Conservation (phyloP, 2,113 vertebrate species). For the Dipodomys stephensi region DNA sequence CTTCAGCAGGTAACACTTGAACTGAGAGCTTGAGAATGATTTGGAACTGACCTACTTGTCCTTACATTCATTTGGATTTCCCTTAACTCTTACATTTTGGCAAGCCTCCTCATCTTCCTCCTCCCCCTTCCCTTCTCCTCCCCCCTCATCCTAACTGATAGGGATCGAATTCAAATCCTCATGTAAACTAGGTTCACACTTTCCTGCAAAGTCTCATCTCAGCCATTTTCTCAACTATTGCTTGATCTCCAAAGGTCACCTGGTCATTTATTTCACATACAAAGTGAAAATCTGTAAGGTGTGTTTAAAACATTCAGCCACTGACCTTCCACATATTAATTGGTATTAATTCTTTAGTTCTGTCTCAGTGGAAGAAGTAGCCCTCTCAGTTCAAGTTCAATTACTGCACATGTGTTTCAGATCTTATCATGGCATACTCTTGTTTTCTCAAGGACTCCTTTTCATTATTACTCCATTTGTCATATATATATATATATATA, state of each 20-base stretch:
- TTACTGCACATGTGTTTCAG: not conserved
- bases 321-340: not conserved
- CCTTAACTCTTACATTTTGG: not conserved
- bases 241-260: not conserved
- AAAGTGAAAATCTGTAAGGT: not conserved
- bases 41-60: not conserved
- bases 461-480: not conserved
- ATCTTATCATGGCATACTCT: not conserved
- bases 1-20: not conserved
- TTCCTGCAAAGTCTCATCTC: not conserved
- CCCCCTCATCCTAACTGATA: not conserved
- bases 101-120: not conserved
- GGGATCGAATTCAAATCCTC: too few species aligned
- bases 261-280: not conserved
- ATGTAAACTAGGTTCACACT: not conserved
- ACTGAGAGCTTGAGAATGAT: slow-evolving; percentile 24
- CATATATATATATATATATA: too few species aligned
- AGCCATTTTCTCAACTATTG: not conserved
- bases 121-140: too few species aligned
- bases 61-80: not conserved
- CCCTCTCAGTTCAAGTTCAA: not conserved
- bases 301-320: not conserved
- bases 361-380: not conserved
- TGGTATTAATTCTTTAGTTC: not conserved
- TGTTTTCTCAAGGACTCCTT: not conserved